phyloP scores from a whole-genome alignment of 2,113 vertebrate genomes.

The Hydrolagus affinis region DNA sequence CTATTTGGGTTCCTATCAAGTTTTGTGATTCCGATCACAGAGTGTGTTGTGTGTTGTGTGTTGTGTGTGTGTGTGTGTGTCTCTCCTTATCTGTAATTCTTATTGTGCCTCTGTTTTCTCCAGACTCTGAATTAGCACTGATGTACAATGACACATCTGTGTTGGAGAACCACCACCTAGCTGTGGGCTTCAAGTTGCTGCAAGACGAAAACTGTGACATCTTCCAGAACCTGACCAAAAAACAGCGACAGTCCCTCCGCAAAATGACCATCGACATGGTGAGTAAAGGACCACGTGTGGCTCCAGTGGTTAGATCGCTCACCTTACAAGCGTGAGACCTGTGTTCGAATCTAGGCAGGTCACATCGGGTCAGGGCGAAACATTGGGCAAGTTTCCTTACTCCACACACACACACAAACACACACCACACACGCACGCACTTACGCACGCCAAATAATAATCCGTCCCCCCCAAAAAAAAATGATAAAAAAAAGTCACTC shows the following conservation, averaged over 20 bases:
- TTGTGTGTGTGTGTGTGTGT: too few species aligned
- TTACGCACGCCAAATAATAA: too few species aligned
- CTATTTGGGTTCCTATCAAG: too few species aligned
- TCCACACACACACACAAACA: too few species aligned
- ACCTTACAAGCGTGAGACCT: too few species aligned
- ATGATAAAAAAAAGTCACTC: too few species aligned
- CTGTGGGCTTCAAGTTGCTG: constrained; percentile 82
- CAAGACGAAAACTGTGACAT: constrained; percentile 86
- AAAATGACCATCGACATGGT: constrained; percentile 90
- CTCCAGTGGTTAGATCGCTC: too few species aligned
- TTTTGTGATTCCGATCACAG: background rate
- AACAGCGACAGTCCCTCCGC: constrained; percentile 71
- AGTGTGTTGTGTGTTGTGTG: background rate
- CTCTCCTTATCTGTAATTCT: background rate
- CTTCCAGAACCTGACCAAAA: constrained; percentile 78
- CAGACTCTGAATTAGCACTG: constrained; percentile 81
- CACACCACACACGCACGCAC: too few species aligned
- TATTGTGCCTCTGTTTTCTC: rapidly evolving
- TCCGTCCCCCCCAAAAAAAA: too few species aligned
- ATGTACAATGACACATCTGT: constrained; percentile 86
- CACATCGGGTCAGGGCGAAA: background rate
- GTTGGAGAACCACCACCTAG: constrained; percentile 85
- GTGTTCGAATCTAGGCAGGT: too few species aligned
- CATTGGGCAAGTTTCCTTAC: too few species aligned
- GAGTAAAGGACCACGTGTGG: constrained; percentile 9